phyloP scores from a whole-genome alignment of 2,113 vertebrate species.

The Gambusia affinis region DNA sequence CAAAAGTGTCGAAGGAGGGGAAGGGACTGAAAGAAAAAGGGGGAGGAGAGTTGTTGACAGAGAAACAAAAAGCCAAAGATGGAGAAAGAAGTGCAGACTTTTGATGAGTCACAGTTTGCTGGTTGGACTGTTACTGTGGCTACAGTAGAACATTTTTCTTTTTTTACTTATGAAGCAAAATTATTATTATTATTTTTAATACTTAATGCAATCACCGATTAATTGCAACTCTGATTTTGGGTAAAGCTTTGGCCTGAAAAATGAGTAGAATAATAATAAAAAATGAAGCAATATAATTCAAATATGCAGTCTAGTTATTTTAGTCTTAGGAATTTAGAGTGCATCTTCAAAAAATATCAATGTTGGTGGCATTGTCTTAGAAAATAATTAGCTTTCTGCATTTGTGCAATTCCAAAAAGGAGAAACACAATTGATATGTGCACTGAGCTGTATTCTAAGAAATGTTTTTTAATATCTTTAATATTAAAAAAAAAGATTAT shows the following conservation, averaged over 20 bases:
- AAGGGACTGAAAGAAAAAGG: slow-evolving; percentile 5
- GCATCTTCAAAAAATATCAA: too few relatives aligned
- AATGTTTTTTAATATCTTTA: too few relatives aligned
- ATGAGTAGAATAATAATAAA: too few relatives aligned
- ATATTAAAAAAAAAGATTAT: too few relatives aligned
- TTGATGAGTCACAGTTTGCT: slow-evolving; percentile 70
- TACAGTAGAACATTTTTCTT: slow-evolving; percentile 1
- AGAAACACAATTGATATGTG: too few relatives aligned
- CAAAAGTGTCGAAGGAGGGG: slow-evolving; percentile 6
- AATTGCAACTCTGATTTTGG: neutral
- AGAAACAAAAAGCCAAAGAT: slow-evolving; percentile 23
- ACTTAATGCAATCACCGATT: neutral
- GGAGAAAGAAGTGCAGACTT: slow-evolving; percentile 43
- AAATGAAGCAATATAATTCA: too few relatives aligned
- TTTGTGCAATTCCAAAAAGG: too few relatives aligned
- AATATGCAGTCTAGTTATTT: too few relatives aligned
- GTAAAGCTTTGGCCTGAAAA: neutral
- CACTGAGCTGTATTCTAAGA: too few relatives aligned
- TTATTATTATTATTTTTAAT: neutral
- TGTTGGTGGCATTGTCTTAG: too few relatives aligned
- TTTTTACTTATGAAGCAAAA: neutral
- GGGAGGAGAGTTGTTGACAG: neutral
- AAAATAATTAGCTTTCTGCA: too few relatives aligned
- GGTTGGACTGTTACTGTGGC: slow-evolving; percentile 18
- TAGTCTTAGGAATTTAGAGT: too few relatives aligned